Percentiles rank a stretch among this genome's conserved stretches.
Evolutionary conservation across 2,888 invertebrate genomes (phyloP).

Genomic region (Monochamus alternatus): DNA sequence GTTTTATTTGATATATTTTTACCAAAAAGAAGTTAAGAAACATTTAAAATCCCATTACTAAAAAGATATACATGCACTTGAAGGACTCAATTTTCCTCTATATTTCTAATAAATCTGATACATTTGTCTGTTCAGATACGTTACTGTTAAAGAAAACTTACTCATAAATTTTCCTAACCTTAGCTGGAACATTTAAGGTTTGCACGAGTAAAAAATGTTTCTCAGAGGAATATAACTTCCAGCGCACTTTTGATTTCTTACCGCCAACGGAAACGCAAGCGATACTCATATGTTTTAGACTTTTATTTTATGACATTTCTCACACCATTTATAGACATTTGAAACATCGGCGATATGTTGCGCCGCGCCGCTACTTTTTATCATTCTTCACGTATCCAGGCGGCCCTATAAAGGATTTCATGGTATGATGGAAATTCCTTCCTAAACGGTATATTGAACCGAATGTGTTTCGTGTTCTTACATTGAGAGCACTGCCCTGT

Average conservation of each 20-base stretch:
- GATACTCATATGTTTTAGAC: slow-evolving; percentile 46
- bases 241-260: slow-evolving; percentile 62
- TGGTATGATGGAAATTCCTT: not conserved
- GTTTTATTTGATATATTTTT: too few relatives aligned
- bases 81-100: not conserved
- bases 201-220: slow-evolving; percentile 46
- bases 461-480: too few relatives aligned
- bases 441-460: not conserved
- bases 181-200: slow-evolving; percentile 43
- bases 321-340: slow-evolving; percentile 54
- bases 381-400: not conserved
- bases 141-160: slow-evolving; percentile 12
- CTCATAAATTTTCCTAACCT: slow-evolving; percentile 31
- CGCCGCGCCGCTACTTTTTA: not conserved
- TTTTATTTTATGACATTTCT: slow-evolving; percentile 60
- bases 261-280: slow-evolving; percentile 48
- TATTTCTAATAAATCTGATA: too few relatives aligned
- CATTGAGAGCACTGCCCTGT: too few relatives aligned
- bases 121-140: not conserved
- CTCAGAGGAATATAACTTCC: slow-evolving; percentile 58
- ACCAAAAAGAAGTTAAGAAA: too few relatives aligned
- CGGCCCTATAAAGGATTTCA: not conserved
- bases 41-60: too few relatives aligned
- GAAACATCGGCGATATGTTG: slow-evolving; percentile 22
- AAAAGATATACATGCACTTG: too few relatives aligned